phyloP scores from a whole-genome alignment of 2,113 vertebrate genomes.

The Sprattus sprattus region DNA sequence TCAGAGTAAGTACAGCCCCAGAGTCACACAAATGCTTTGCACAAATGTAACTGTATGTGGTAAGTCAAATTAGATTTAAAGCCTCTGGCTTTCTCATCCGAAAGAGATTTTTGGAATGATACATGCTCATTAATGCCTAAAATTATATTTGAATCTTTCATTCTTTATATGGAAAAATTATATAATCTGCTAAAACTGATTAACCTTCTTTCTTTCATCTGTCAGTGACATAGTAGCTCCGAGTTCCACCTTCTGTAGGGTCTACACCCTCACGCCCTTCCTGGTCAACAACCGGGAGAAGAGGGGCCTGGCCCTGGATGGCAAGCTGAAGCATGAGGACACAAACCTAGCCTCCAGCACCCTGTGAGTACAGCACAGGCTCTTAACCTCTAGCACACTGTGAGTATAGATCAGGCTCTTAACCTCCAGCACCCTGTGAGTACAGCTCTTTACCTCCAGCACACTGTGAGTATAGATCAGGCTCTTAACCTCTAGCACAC shows the following conservation, averaged over 20 bases:
- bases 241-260: slow-evolving; percentile 92
- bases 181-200: background rate
- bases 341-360: slow-evolving; percentile 97
- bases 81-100: no score
- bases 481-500: no score
- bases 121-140: no score
- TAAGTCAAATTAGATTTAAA: no score
- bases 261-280: slow-evolving; percentile 92
- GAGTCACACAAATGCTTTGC: background rate
- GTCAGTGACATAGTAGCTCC: slow-evolving; percentile 87
- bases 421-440: no score
- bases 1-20: slow-evolving; percentile 80
- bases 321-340: slow-evolving; percentile 95
- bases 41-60: background rate
- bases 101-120: no score
- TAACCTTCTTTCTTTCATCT: slow-evolving; percentile 1
- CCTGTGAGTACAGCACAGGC: slow-evolving; percentile 73
- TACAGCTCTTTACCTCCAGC: slow-evolving; percentile 64
- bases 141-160: no score
- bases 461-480: no score
- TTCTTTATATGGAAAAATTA: no score
- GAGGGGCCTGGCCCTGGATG: slow-evolving; percentile 88
- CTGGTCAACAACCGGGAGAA: slow-evolving; percentile 95
- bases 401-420: no score
- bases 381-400: no score